Evolutionary conservation across 1,140 invertebrate species (phyloP), one percentile per base, ranked within the genome.

Genomic region (Cyclina sinensis): DNA sequence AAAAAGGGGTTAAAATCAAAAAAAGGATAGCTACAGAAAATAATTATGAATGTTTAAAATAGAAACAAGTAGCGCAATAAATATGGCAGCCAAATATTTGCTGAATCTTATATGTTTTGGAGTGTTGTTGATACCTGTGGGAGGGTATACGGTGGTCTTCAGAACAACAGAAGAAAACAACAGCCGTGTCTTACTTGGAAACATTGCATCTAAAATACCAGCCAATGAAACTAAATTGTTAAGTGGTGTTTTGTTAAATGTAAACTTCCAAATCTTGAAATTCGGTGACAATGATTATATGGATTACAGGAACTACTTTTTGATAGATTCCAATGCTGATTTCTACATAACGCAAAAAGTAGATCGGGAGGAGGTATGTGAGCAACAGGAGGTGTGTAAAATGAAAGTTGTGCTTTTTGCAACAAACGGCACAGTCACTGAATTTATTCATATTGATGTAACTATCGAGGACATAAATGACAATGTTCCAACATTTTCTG

Each of bases 401-500:
- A 51, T 88, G 35, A 57, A 14, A n/a, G 48, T 88, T 3, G 14
- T 82, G 4, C 46, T 82, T 39, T 24, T 37, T 74, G 65, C 48
- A 12, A 88, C 12, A n/a, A 35, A 35, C 14, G 30, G 51, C n/a
- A 81, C 86, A n/a, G 35, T 39, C 9, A 78, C 37, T 35, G 59
- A 70, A 35, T 65, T 83, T 83, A 35, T 83, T 21, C 39, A 83
- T 21, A 81, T 92, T 43, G 43, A 57, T 57, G 90, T 95, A 9
- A 91, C 78, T 39, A 82, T 95, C 12, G 14, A 74, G 0, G 94
- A 95, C 59, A 92, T 94, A 14, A 95, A 95, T 90, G 94, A 95
- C 80, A 94, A 95, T 87, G 48, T 79, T 9, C 94, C 94, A 27
- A 86, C 39, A 51, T 95, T 95, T 91, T 89, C 92, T 0, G 48